phyloP scores from a whole-genome alignment of 2,797 vertebrate species.

The Cottoperca gobio region DNA sequence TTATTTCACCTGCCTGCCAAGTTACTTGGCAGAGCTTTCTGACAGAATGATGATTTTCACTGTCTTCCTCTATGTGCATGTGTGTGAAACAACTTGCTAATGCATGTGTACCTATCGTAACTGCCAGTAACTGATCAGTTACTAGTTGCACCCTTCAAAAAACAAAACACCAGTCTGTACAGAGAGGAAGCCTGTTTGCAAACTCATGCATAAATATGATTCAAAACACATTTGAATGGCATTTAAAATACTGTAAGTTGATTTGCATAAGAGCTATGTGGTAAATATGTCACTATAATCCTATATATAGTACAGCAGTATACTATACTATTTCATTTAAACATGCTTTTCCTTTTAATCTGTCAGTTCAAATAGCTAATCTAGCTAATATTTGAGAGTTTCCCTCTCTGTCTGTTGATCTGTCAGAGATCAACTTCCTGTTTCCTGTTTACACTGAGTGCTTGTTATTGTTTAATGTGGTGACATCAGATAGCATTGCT shows the following conservation, averaged over 20 bases:
- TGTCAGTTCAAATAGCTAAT: slow-evolving; percentile 44
- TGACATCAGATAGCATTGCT: slow-evolving; percentile 72
- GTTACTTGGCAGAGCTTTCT: slow-evolving; percentile 60
- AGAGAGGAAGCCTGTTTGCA: slow-evolving; percentile 5
- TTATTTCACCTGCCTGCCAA: slow-evolving; percentile 74
- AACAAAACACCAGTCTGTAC: neutral
- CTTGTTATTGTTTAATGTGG: slow-evolving; percentile 75
- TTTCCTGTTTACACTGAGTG: slow-evolving; percentile 79
- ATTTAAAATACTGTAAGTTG: neutral
- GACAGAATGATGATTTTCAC: slow-evolving; percentile 60
- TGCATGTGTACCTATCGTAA: slow-evolving; percentile 18
- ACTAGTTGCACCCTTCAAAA: neutral
- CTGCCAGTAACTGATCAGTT: slow-evolving; percentile 41
- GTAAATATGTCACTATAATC: neutral
- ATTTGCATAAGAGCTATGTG: neutral
- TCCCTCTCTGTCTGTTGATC: slow-evolving; percentile 61
- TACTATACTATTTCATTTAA: neutral
- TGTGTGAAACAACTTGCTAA: slow-evolving; percentile 45
- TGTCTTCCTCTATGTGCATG: neutral
- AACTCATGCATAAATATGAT: neutral
- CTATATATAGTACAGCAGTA: neutral
- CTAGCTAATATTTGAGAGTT: slow-evolving; percentile 46
- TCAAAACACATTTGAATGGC: neutral
- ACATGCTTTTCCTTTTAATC: slow-evolving; percentile 9
- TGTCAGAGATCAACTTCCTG: slow-evolving; percentile 75